Evolutionary conservation across 2,113 vertebrate species (phyloP).

Genomic region (Ochotona curzoniae): DNA sequence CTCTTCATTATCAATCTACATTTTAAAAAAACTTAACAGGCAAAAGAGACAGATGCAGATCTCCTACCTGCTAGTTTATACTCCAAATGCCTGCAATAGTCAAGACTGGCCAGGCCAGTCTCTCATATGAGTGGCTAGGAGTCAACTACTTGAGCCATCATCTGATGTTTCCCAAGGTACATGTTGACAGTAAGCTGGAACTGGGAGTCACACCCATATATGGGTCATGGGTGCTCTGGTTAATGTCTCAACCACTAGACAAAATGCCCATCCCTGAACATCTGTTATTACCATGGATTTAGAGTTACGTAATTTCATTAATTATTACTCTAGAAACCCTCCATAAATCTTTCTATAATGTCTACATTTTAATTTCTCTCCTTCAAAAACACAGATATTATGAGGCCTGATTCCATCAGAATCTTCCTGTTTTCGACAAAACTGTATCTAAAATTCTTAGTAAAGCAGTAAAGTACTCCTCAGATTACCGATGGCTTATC

Average conservation of each 20-base stretch:
- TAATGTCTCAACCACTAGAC: too few species aligned
- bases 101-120: too few species aligned
- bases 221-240: too few species aligned
- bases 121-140: too few species aligned
- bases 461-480: not conserved
- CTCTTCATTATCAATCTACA: not conserved
- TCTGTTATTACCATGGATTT: not conserved
- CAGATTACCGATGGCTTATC: not conserved
- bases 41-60: too few species aligned
- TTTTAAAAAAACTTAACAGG: too few species aligned
- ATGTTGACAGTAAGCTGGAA: too few species aligned
- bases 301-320: conserved; percentile 1
- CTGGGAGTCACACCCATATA: too few species aligned
- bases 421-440: not conserved
- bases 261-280: not conserved
- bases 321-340: not conserved
- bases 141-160: too few species aligned
- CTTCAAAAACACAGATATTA: conserved; percentile 3
- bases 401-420: not conserved
- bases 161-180: too few species aligned
- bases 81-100: too few species aligned
- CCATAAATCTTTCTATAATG: not conserved
- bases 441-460: conserved; percentile 24
- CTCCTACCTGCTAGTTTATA: too few species aligned
- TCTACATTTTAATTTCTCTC: conserved; percentile 42